phyloP scores from a whole-genome alignment of 2,797 vertebrate genomes.

The Pseudochromis fuscus region DNA sequence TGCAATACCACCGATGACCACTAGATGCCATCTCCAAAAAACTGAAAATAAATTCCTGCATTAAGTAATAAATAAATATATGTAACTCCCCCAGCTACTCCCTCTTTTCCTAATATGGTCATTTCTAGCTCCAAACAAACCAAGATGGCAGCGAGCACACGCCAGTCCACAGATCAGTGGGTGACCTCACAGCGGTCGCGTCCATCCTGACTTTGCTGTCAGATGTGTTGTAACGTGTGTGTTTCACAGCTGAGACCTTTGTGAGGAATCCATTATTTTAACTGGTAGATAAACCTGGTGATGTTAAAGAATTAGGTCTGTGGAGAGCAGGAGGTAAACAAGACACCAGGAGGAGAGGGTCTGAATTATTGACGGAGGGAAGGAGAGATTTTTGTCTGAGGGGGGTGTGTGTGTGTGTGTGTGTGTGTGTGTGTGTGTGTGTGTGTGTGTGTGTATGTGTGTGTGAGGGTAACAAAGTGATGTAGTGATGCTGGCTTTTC shows the following conservation, averaged over 20 bases:
- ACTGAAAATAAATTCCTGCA: no score
- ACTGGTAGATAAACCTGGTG: neutral
- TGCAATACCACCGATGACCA: no score
- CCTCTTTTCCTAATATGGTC: no score
- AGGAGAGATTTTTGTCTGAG: neutral
- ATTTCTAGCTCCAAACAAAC: no score
- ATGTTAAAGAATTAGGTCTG: conserved; percentile 3
- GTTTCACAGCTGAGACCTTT: conserved; percentile 10
- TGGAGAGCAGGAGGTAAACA: neutral
- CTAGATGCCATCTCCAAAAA: no score
- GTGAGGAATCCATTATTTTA: conserved; percentile 21
- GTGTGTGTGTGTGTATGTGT: conserved; percentile 3
- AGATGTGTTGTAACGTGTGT: no score
- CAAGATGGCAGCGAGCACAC: no score
- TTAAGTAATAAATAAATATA: no score
- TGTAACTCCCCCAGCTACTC: no score
- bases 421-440: neutral
- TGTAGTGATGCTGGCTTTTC: conserved; percentile 36
- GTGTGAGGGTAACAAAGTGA: conserved; percentile 39
- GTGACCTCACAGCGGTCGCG: no score
- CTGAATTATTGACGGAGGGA: conserved; percentile 14
- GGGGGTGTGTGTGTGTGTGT: conserved; percentile 2
- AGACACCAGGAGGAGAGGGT: neutral
- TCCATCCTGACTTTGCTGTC: no score
- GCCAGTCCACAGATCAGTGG: no score